Evolutionary conservation across 2,888 invertebrate genomes (phyloP), one percentile per base, ranked within the genome.

Genomic region (Horisme vitalbata): DNA sequence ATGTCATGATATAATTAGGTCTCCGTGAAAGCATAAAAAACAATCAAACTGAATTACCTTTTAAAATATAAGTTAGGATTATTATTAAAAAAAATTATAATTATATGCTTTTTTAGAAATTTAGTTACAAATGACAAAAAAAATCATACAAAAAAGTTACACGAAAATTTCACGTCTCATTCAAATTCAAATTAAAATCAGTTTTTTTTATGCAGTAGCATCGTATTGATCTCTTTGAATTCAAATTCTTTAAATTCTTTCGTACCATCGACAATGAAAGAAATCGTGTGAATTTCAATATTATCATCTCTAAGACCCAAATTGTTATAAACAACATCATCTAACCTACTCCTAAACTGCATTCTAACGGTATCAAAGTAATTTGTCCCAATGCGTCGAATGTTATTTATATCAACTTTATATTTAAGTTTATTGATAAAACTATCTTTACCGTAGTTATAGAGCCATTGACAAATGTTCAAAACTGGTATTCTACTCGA

Each of bases 401-500:
- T 43, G 45, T 52, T 52, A 37, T 50, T 45, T 37, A 48, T 48
- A 49, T 33, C 26, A 43, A 39, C 34, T 51, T 51, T 43, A 47
- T 46, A 44, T 49, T 41, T 47, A 43, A 52, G 37, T 45, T 47
- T 53, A 55, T 47, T 52, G 55, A 56, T 48, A 50, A 24, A 47
- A 53, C 44, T 55, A 48, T 55, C 41, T 48, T 12, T 39, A 34
- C 36, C 41, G 26, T 38, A 41, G 43, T 31, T 45, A 57, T 55
- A 45, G 31, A 51, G 47, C 33, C 43, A 51, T 55, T 49, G 55
- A 55, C 45, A 57, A 55, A 52, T 50, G 47, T 50, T 12, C 27
- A 4, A 27, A 53, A 51, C 45, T 31, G 44, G 43, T 51, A 39
- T 37, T 39, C 9, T 37, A 14, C 12, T 18, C 8, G 37, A 44